A percentile compares a stretch with the other conserved stretches of the same genome.
phyloP scores from a whole-genome alignment of 2,888 invertebrate genomes.

The Tenthredo notha region DNA sequence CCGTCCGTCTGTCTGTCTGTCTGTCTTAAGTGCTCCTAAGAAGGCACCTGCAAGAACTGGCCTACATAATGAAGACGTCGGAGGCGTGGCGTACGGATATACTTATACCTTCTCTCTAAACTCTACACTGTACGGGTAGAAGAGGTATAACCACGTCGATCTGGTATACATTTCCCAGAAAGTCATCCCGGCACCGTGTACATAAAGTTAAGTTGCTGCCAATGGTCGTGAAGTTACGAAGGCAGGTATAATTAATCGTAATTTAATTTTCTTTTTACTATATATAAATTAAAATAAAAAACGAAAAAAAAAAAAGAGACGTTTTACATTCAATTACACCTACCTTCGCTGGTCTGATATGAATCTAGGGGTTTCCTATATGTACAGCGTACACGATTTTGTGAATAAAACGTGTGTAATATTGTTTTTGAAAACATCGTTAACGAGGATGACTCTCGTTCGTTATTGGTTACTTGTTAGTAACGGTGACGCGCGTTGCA shows the following conservation, averaged over 20 bases:
- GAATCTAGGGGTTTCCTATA: too few species aligned
- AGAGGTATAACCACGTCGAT: neutral
- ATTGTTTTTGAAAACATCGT: constrained; percentile 78
- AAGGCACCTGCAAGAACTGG: constrained; percentile 72
- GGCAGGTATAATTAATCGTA: neutral
- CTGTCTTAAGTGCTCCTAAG: constrained; percentile 64
- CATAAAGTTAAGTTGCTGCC: neutral
- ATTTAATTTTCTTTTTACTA: neutral
- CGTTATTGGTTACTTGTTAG: constrained; percentile 52
- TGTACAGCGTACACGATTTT: neutral
- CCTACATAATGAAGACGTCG: constrained; percentile 73
- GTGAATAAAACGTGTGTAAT: constrained; percentile 57
- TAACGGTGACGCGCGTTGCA: constrained; percentile 36
- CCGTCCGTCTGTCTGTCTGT: neutral
- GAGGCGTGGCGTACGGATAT: constrained; percentile 59
- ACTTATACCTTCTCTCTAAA: constrained; percentile 19
- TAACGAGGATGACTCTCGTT: constrained; percentile 76
- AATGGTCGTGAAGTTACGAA: neutral
- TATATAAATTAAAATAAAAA: too few species aligned
- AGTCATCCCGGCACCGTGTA: neutral
- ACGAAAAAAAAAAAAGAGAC: too few species aligned
- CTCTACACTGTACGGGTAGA: neutral
- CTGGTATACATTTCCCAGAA: neutral
- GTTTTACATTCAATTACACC: too few species aligned
- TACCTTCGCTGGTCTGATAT: too few species aligned